Evolutionary conservation across 2,888 invertebrate genomes (phyloP), one percentile per base, ranked within the genome.

Genomic region (Cataglyphis livida): DNA sequence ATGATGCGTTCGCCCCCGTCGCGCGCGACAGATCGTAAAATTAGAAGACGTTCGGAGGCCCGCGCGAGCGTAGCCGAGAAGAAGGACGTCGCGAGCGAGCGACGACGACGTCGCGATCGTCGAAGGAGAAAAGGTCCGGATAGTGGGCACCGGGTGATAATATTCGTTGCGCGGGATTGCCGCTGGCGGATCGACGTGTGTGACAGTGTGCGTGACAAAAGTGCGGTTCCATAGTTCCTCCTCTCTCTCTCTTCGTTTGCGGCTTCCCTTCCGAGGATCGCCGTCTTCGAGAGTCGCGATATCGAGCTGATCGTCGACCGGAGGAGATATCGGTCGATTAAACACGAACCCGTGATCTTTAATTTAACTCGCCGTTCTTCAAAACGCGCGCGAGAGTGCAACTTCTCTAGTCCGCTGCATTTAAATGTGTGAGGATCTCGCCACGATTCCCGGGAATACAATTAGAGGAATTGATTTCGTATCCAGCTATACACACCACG

Each of bases 1-100:
- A 93, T 91, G 91, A 93, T 92, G 92, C 92, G 92, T 90, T 92
- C 91, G 91, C 91, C 91, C 91, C 91, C 90, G 90, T 76, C 78
- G 68, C 91, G 91, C 89, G 90, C 90, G 87, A 91, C 91, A 92
- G 91, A 91, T 90, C 89, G 89, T 89, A 92, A 93, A 92, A 92
- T 93, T 92, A 91, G 68, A 59, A 78, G 93, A 92, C 89, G 92
- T 86, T 88, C 91, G 85, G 91, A 90, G 87, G 84, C 89, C 78
- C 90, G 91, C 83, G 87, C 90, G 81, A 91, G 89, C 87, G 90
- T 88, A 78, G 90, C 51, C n/a, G n/a, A n/a, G 15, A 51, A 51
- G 48, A 89, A 90, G 7, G 51, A 51, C 51, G 6, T 51, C n/a
- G 90, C 86, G 44, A 75, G 84, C 79, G 81, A 21, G 59, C 44